Evolutionary conservation across 2,797 vertebrate species (phyloP).

Genomic region (Myotis vivesi): DNA sequence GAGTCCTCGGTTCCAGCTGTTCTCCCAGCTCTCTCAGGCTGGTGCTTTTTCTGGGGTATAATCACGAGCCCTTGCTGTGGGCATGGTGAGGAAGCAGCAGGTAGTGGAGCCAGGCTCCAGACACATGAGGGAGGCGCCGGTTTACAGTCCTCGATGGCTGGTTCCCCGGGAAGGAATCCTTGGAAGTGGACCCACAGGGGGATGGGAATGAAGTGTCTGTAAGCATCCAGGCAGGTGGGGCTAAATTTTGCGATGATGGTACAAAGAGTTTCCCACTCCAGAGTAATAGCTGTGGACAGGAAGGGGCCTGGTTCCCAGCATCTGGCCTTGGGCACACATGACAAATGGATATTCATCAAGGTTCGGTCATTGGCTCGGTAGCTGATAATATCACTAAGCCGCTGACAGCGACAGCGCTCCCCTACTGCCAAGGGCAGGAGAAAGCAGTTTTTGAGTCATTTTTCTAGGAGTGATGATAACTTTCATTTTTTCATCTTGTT

Average conservation of each 20-base stretch:
- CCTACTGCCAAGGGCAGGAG: background rate
- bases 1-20: constrained; percentile 51
- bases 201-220: background rate
- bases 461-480: background rate
- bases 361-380: background rate
- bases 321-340: background rate
- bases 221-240: background rate
- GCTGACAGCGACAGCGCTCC: background rate
- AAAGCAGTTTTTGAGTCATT: background rate
- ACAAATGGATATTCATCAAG: background rate
- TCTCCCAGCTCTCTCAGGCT: constrained; percentile 11
- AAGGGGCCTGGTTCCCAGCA: background rate
- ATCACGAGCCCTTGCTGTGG: constrained; percentile 41
- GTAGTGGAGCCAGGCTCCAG: background rate
- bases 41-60: constrained; percentile 38
- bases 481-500: background rate
- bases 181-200: background rate
- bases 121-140: fast-evolving
- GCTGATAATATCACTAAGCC: background rate
- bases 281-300: background rate
- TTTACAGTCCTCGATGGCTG: background rate
- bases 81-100: background rate
- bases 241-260: background rate
- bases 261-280: background rate
- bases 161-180: background rate